Evolutionary conservation across 2,888 invertebrate genomes (phyloP).

Genomic region (Laothoe populi): DNA sequence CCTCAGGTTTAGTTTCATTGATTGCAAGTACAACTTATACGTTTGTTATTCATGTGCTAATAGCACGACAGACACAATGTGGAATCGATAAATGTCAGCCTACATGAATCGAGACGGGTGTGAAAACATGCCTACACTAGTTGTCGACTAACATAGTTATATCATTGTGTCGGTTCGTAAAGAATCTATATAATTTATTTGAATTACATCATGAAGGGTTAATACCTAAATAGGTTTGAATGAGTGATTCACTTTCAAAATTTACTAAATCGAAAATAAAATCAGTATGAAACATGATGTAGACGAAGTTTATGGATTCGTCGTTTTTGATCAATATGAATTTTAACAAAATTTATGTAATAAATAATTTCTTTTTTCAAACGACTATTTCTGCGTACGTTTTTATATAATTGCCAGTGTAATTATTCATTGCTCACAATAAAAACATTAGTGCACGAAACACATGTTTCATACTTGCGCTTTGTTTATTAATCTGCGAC

Average conservation of each 20-base stretch:
- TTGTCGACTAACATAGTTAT: slow-evolving; percentile 27
- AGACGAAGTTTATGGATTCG: too few relatives aligned
- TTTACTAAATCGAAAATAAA: too few relatives aligned
- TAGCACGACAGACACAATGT: slow-evolving; percentile 46
- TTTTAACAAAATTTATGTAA: too few relatives aligned
- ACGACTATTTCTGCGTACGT: background rate
- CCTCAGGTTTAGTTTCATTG: slow-evolving; percentile 34
- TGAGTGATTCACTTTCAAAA: background rate
- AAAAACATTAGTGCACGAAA: slow-evolving; percentile 34
- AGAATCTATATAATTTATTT: too few relatives aligned
- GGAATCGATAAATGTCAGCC: slow-evolving; percentile 47
- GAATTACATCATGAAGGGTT: too few relatives aligned
- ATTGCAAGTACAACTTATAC: slow-evolving; percentile 37
- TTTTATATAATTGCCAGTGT: background rate
- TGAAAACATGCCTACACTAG: slow-evolving; percentile 43
- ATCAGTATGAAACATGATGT: too few relatives aligned
- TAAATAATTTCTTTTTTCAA: too few relatives aligned
- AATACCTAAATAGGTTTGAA: slow-evolving; percentile 1
- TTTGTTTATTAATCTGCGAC: slow-evolving; percentile 47
- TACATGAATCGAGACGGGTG: slow-evolving; percentile 39
- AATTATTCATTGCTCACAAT: slow-evolving; percentile 36
- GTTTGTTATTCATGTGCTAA: slow-evolving; percentile 52
- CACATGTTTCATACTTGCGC: slow-evolving; percentile 35
- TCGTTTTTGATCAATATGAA: too few relatives aligned
- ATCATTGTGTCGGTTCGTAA: background rate